Percentiles rank a stretch among this genome's conserved stretches.
Evolutionary conservation across 2,888 invertebrate species (phyloP).

Genomic region (Scaptomyza caliginosa): DNA sequence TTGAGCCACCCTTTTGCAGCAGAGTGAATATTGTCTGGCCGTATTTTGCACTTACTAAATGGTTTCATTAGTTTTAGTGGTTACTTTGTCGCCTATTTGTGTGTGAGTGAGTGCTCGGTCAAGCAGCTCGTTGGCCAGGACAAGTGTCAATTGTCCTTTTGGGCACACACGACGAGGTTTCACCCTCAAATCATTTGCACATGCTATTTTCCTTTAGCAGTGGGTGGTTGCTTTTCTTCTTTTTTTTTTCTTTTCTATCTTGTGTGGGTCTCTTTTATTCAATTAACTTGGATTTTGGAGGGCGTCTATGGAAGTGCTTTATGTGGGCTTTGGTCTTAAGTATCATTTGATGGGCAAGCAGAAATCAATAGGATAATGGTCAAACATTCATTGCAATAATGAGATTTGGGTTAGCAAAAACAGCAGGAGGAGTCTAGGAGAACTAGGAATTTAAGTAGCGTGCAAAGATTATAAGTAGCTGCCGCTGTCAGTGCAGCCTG

Average conservation of each 20-base stretch:
- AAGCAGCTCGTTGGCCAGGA: conserved; percentile 39
- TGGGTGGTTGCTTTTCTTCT: conserved; percentile 14
- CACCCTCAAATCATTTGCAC: conserved; percentile 59
- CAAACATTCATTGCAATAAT: conserved; percentile 45
- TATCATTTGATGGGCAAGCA: conserved; percentile 31
- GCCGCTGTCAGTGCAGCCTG: conserved; percentile 39
- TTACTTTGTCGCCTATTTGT: conserved; percentile 49
- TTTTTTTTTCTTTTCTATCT: too few relatives aligned
- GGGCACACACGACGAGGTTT: conserved; percentile 48
- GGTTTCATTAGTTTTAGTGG: conserved; percentile 76
- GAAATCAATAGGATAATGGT: conserved; percentile 52
- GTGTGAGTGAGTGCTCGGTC: conserved; percentile 35
- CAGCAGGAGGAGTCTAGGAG: conserved; percentile 3
- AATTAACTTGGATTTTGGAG: conserved; percentile 65
- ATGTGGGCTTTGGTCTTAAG: conserved; percentile 39
- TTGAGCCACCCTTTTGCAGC: conserved; percentile 42
- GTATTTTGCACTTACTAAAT: conserved; percentile 66
- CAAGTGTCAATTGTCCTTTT: conserved; percentile 71
- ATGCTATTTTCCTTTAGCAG: conserved; percentile 18
- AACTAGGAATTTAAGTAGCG: conserved; percentile 4
- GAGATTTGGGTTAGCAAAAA: conserved; percentile 35
- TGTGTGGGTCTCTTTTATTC: conserved; percentile 43
- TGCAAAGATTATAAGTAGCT: conserved; percentile 30
- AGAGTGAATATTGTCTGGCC: conserved; percentile 6
- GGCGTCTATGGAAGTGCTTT: conserved; percentile 36